These are phyloP conservation scores for Acrossocheilus fasciatus DNA, from an alignment of 2,797 vertebrate species.

Conservation along the genomic window DNA sequence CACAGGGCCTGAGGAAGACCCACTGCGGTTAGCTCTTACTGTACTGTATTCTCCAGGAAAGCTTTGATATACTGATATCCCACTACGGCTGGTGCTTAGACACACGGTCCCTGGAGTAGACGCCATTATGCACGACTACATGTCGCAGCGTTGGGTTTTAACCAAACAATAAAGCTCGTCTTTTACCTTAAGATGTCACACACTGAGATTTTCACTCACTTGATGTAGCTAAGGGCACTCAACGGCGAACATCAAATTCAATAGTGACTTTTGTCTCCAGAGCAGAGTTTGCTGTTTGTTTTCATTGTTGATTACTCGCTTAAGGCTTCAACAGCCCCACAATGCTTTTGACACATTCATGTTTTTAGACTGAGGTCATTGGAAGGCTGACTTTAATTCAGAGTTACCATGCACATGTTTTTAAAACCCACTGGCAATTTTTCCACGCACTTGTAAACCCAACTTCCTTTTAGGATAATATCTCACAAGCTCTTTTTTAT, in stretches of 20 bases:
- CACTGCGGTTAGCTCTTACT: conserved; percentile 47
- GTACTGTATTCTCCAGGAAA: conserved; percentile 44
- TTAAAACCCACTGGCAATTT: not conserved
- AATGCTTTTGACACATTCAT: conserved; percentile 25
- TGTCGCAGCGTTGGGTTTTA: conserved; percentile 40
- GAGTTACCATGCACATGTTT: conserved; percentile 10
- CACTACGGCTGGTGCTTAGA: conserved; percentile 40
- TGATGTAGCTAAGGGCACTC: conserved; percentile 26
- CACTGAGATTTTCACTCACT: not conserved
- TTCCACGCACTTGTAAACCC: not conserved
- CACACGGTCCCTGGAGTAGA: conserved; percentile 44
- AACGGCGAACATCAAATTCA: not conserved
- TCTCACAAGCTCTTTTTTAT: not conserved
- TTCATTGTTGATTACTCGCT: conserved; percentile 35
- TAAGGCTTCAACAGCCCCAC: conserved; percentile 17
- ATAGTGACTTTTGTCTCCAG: conserved; percentile 14
- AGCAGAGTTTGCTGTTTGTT: conserved; percentile 20
- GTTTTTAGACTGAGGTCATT: conserved; percentile 28
- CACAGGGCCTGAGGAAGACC: conserved; percentile 42
- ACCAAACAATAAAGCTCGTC: conserved; percentile 37
- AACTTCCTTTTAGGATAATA: conserved; percentile 5
- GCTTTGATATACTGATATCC: conserved; percentile 45
- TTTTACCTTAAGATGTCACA: conserved; percentile 37
- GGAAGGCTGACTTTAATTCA: conserved; percentile 20
- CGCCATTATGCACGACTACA: conserved; percentile 38